Conservation (phyloP, 2,113 vertebrate species). For the Lethenteron camtschaticum region DNA sequence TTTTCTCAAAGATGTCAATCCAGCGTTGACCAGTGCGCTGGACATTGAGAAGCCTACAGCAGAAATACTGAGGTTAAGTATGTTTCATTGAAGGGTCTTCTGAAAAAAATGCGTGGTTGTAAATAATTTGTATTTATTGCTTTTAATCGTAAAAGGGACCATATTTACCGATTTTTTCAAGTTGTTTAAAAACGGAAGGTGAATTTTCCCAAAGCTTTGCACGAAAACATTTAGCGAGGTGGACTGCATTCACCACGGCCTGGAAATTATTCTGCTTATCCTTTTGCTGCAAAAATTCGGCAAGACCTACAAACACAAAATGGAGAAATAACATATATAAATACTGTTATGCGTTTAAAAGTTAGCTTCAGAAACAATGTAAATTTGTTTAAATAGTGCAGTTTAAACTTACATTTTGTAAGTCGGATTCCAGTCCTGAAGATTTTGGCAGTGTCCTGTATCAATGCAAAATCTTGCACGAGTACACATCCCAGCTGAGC, state of each 20-base stretch:
- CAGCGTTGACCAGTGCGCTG: conserved; percentile 74
- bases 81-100: conserved; percentile 9
- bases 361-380: not conserved
- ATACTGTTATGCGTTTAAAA: conserved; percentile 11
- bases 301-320: conserved; percentile 36
- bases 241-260: too few relatives aligned
- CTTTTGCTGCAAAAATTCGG: conserved; percentile 47
- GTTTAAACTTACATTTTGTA: conserved; percentile 50
- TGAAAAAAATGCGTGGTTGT: conserved; percentile 10
- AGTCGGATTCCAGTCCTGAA: conserved; percentile 69
- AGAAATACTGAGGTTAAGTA: conserved; percentile 13
- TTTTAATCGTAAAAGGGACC: conserved; percentile 8
- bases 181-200: conserved; percentile 7
- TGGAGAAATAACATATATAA: conserved; percentile 11
- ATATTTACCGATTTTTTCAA: not conserved
- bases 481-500: conserved; percentile 71
- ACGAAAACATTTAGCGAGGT: not conserved
- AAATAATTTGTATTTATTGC: not conserved
- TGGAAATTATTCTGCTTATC: conserved; percentile 21
- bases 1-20: conserved; percentile 71
- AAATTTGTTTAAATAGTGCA: not conserved
- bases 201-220: not conserved
- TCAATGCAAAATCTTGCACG: conserved; percentile 76
- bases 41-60: conserved; percentile 53
- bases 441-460: conserved; percentile 69